Conservation (phyloP, 2,113 vertebrate genomes). For the Sinocyclocheilus anophthalmus region DNA sequence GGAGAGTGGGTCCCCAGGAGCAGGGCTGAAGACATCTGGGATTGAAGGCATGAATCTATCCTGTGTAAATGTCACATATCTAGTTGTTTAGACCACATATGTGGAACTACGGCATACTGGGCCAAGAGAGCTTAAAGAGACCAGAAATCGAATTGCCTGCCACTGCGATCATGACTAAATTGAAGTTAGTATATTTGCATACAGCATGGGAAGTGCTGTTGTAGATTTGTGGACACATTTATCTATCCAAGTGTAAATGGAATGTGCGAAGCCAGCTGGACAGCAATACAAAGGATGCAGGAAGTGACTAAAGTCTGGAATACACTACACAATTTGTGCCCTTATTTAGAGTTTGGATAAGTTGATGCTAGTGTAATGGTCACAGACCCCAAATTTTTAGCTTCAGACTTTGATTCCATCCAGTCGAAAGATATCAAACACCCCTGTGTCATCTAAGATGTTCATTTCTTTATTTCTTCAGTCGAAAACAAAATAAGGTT, state of each 20-base stretch:
- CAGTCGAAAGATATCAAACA: too few relatives aligned
- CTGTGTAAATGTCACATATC: neutral
- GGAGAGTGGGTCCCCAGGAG: too few relatives aligned
- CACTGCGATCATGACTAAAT: neutral
- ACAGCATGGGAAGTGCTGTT: neutral
- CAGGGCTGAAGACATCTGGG: neutral
- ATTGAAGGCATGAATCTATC: neutral
- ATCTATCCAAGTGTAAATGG: neutral
- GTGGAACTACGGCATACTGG: neutral
- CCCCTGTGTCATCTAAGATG: too few relatives aligned
- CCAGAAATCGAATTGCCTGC: neutral
- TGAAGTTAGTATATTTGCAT: neutral
- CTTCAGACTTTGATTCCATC: too few relatives aligned
- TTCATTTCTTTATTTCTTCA: too few relatives aligned
- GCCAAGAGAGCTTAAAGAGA: neutral
- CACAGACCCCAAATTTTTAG: too few relatives aligned
- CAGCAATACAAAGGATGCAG: neutral
- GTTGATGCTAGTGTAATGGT: too few relatives aligned
- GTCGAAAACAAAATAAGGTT: too few relatives aligned
- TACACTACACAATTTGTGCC: too few relatives aligned
- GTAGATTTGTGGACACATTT: neutral
- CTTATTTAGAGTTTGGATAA: too few relatives aligned
- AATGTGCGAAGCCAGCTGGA: neutral
- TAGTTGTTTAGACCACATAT: neutral
- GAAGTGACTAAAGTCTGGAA: neutral